phyloP scores from a whole-genome alignment of 2,113 vertebrate genomes.

The Strigops habroptila region DNA sequence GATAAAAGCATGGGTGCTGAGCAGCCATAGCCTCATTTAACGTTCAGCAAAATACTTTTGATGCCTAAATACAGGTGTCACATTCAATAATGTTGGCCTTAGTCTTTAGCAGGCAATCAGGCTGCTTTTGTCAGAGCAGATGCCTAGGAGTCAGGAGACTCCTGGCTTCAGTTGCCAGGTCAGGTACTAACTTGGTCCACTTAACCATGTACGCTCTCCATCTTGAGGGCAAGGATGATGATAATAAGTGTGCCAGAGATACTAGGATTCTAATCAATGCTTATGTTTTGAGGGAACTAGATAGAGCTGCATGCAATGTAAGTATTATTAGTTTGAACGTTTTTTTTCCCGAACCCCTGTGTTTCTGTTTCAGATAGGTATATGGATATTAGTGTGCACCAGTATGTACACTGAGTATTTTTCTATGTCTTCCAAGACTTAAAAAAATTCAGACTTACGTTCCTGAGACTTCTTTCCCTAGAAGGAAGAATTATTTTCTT shows the following conservation, averaged over 20 bases:
- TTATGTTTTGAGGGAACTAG: not conserved
- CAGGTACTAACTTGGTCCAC: not conserved
- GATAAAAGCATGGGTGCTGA: conserved; percentile 6
- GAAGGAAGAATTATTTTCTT: conserved; percentile 17
- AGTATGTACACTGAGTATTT: not conserved
- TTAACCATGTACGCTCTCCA: not conserved
- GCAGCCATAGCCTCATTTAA: not conserved
- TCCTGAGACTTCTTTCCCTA: not conserved
- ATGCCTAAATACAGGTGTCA: not conserved
- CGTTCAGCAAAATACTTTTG: not conserved
- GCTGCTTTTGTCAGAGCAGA: conserved; percentile 13
- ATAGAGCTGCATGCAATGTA: not conserved
- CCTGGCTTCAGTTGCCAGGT: not conserved
- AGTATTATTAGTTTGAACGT: not conserved
- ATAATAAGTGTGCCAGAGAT: not conserved
- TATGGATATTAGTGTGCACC: not conserved
- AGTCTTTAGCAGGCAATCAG: not conserved
- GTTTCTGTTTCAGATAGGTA: not conserved
- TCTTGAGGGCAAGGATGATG: not conserved
- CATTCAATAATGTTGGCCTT: not conserved
- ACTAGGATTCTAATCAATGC: not conserved
- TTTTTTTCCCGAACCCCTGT: not conserved
- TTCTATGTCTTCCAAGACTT: not conserved
- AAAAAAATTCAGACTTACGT: not conserved
- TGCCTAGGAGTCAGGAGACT: not conserved